phyloP scores from a whole-genome alignment of 1,140 invertebrate genomes.

The Drosophila lacertosa region DNA sequence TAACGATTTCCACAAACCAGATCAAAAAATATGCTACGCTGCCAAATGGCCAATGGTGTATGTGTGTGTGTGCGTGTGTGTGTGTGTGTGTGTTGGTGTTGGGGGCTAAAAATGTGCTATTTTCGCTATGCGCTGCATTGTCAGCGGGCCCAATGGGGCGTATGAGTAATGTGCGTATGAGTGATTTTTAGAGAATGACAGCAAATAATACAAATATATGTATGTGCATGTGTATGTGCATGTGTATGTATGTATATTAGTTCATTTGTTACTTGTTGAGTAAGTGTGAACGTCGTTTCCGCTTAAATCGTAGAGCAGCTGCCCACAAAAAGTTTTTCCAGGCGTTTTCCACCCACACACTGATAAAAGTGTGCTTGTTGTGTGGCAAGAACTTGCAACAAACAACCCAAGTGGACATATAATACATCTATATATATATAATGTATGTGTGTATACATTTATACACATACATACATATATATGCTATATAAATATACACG shows the following conservation, averaged over 20 bases:
- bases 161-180: conserved; percentile 43
- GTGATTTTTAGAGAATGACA: conserved; percentile 28
- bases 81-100: no score
- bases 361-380: not conserved
- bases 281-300: conserved; percentile 14
- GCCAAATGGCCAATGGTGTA: no score
- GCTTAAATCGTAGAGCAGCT: not conserved
- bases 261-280: conserved; percentile 32
- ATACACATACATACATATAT: conserved; percentile 3
- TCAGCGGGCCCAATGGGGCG: conserved; percentile 10
- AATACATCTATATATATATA: not conserved
- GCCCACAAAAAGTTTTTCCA: conserved; percentile 2
- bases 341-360: not conserved
- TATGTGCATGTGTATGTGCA: not conserved
- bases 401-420: conserved; percentile 16
- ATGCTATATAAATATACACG: conserved; percentile 29
- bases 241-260: not conserved
- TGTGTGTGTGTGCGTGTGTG: no score
- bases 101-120: not conserved
- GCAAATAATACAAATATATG: not conserved
- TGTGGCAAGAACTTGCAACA: not conserved
- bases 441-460: not conserved
- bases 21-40: no score
- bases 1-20: no score
- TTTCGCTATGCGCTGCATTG: not conserved